Evolutionary conservation across 2,888 invertebrate genomes (phyloP), one percentile per base, ranked within the genome.

Genomic region (Chloroclysta siterata): DNA sequence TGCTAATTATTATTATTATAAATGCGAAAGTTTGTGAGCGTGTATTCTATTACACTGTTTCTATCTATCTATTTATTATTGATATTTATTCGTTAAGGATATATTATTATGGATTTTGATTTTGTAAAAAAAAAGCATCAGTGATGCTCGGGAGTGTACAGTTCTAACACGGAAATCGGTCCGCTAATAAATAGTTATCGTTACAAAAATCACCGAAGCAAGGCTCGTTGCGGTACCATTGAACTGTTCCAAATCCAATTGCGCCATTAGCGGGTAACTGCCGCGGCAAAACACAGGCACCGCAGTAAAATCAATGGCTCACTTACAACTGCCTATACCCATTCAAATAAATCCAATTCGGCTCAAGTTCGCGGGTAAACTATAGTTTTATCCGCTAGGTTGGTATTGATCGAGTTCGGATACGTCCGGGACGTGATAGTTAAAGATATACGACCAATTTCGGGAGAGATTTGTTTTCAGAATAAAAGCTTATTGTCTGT

Each of bases 261-360:
- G 83, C 74, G 72, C 80, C 77, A 85, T 85, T 87, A 84, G 78
- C 81, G 81, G 73, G 76, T 77, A 82, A 82, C 78, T 76, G 80
- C 78, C 76, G 75, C 76, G 77, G 74, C 77, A 78, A 77, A 81
- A 84, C 83, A 83, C 79, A 75, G 77, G 71, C 78, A 73, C 78
- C 78, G 78, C 81, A 83, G 76, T 85, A 78, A 85, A 85, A 86
- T 82, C 85, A 85, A 84, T 84, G 81, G 83, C 78, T 83, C 80
- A 82, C 80, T 82, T 80, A 79, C 76, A 79, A 73, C 55, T 73
- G 77, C 76, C 80, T 77, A 74, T 81, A 79, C 77, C 77, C 80
- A 82, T 83, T 79, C 74, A 77, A 79, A 83, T 83, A 81, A 81
- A 81, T 84, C 78, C 71, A 60, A 63, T 72, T 61, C 65, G 71